Percentiles rank a stretch among this genome's conserved stretches.
Evolutionary conservation across 2,888 invertebrate genomes (phyloP).

Genomic region (Phaonia tiefii): DNA sequence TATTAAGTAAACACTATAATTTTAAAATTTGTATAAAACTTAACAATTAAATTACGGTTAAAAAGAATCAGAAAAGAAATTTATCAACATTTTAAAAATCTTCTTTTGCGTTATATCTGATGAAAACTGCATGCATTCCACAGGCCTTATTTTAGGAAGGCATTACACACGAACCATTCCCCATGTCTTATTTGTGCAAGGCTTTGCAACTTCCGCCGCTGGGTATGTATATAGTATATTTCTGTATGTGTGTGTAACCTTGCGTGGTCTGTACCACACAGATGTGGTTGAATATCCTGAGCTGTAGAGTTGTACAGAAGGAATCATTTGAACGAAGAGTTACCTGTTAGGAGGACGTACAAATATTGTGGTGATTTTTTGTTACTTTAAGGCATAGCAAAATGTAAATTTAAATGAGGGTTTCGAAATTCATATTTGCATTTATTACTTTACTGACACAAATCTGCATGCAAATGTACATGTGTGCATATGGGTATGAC

Average conservation of each 20-base stretch:
- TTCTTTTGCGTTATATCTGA: too few relatives aligned
- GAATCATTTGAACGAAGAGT: background rate
- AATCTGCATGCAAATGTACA: background rate
- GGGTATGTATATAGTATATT: too few relatives aligned
- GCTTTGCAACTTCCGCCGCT: too few relatives aligned
- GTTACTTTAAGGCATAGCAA: conserved; percentile 44
- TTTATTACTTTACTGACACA: conserved; percentile 37
- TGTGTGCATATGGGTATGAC: background rate
- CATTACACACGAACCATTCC: too few relatives aligned
- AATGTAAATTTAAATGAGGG: conserved; percentile 62
- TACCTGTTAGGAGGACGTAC: background rate
- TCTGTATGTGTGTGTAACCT: conserved; percentile 22
- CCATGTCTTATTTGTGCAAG: conserved; percentile 24
- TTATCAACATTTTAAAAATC: too few relatives aligned
- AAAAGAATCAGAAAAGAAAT: too few relatives aligned
- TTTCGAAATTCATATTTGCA: conserved; percentile 62
- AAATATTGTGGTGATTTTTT: conserved; percentile 17
- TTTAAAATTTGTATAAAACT: too few relatives aligned
- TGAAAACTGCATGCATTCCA: too few relatives aligned
- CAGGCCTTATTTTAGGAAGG: too few relatives aligned
- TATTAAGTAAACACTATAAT: too few relatives aligned
- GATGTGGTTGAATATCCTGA: background rate
- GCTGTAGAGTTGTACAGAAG: background rate
- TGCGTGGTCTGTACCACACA: conserved; percentile 15
- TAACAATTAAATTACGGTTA: too few relatives aligned